Base-by-base conservation (phyloP, 2,113 vertebrate species). In the Sardina pilchardus region DNA sequence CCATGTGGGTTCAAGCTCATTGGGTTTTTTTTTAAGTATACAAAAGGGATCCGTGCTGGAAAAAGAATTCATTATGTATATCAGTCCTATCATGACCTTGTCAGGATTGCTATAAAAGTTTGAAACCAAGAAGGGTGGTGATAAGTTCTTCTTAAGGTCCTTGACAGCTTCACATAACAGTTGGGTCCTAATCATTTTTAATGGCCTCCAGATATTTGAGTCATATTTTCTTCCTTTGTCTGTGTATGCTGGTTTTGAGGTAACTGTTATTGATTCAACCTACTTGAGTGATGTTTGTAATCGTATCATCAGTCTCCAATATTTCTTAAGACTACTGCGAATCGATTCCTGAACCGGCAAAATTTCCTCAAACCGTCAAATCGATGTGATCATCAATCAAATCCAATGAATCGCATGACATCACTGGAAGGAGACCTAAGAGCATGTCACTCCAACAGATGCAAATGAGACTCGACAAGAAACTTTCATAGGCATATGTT, bases 41-140 rank as follows among this genome's bases (percentile, higher is more conserved):
- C 67, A 75, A 75, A 16, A 36, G 67, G 30, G 30, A 75, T 75
- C 67, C 14, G 67, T 36, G 67, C 14, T 14, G 67, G 10, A 36
- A 36, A 36, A 75, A 75, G 2, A 34, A 75, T 36, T 36, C 14
- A 34, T 36, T 16, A 75, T 75, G 34, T 36, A 30, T 34, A 75
- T 75, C 67, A 36, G 30, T 30, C 26, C 67, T 75, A 75, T 75
- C 67, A 71, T 71, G 67, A 71, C 67, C 26, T 67, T 67, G 59
- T 67, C 63, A 71, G 63, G 63, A 71, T 8, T 71, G 30, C 26
- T 17, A 34, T 75, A 75, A 75, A 75, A 34, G 26, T 75, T 75
- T 75, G 67, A 36, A 75, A 34, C 30, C 30, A 75, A 75, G 67
- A 16, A 17, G 26, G 12, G 67, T 75, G 67, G 14, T 75, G 30